Conservation (phyloP, 2,888 invertebrate genomes). For the Pollenia amentaria region DNA sequence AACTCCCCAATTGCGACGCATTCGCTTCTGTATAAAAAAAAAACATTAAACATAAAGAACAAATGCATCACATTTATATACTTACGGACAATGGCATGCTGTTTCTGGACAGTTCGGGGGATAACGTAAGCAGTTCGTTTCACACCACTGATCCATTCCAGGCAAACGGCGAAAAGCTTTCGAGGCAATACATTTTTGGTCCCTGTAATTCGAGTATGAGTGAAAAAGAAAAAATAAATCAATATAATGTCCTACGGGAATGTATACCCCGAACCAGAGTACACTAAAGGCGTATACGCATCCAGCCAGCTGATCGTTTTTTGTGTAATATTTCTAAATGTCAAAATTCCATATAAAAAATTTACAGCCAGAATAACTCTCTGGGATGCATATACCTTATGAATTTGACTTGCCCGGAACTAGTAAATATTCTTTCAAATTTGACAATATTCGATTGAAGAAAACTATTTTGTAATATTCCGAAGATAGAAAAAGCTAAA, state of each 20-base stretch:
- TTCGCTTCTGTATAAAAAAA: conserved; percentile 87
- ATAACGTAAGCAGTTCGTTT: conserved; percentile 93
- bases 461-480: too few relatives aligned
- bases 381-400: too few relatives aligned
- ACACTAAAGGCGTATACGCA: not conserved
- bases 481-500: not conserved
- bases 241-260: not conserved
- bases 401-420: too few relatives aligned
- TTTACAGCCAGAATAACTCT: too few relatives aligned
- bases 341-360: too few relatives aligned
- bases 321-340: too few relatives aligned
- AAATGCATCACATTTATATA: conserved; percentile 78
- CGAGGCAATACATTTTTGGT: conserved; percentile 92
- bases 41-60: not conserved
- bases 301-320: too few relatives aligned
- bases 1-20: conserved; percentile 93
- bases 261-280: not conserved
- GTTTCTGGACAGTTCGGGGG: conserved; percentile 93
- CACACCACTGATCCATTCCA: conserved; percentile 93
- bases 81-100: conserved; percentile 93
- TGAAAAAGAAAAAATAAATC: not conserved
- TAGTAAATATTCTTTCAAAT: too few relatives aligned
- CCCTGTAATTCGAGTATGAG: conserved; percentile 84
- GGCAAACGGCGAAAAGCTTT: conserved; percentile 88
- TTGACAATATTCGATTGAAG: too few relatives aligned